These are phyloP conservation scores for Mugil cephalus DNA, from an alignment of 2,113 vertebrate species.

Conservation along the genomic window DNA sequence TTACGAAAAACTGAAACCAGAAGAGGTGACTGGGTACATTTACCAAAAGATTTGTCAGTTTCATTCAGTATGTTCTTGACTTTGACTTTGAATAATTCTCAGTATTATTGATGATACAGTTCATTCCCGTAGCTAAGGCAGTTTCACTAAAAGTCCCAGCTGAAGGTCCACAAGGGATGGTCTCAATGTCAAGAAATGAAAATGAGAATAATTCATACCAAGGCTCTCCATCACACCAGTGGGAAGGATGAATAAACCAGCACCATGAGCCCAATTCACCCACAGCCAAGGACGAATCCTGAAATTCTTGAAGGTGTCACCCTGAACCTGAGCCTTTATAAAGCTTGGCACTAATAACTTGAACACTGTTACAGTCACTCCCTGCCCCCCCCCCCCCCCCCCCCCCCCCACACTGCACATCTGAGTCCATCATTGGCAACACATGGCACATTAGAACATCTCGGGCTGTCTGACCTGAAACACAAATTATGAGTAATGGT, in stretches of 20 bases:
- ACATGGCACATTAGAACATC: background rate
- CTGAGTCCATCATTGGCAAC: background rate
- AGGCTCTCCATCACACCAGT: slow-evolving; percentile 37
- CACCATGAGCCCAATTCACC: slow-evolving; percentile 20
- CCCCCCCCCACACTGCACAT: background rate
- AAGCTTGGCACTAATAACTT: slow-evolving; percentile 2
- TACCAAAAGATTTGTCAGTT: slow-evolving; percentile 14
- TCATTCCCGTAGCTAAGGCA: slow-evolving; percentile 8
- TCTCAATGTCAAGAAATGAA: slow-evolving; percentile 68
- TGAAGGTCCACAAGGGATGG: slow-evolving; percentile 47
- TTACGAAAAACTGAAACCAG: slow-evolving; percentile 3
- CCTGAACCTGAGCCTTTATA: slow-evolving; percentile 3
- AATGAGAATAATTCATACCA: slow-evolving; percentile 68
- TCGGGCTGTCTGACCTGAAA: background rate
- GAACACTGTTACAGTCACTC: background rate
- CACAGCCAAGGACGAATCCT: slow-evolving; percentile 51
- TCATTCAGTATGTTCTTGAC: slow-evolving; percentile 34
- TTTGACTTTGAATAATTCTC: slow-evolving; percentile 60
- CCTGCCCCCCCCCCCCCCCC: background rate
- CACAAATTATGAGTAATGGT: background rate
- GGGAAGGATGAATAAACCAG: slow-evolving; percentile 62
- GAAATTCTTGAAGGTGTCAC: slow-evolving; percentile 7
- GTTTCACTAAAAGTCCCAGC: slow-evolving; percentile 43
- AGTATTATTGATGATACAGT: slow-evolving; percentile 53
- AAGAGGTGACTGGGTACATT: background rate